Evolutionary conservation across 2,888 invertebrate species (phyloP), one percentile per base, ranked within the genome.

Genomic region (Gari tellinella): DNA sequence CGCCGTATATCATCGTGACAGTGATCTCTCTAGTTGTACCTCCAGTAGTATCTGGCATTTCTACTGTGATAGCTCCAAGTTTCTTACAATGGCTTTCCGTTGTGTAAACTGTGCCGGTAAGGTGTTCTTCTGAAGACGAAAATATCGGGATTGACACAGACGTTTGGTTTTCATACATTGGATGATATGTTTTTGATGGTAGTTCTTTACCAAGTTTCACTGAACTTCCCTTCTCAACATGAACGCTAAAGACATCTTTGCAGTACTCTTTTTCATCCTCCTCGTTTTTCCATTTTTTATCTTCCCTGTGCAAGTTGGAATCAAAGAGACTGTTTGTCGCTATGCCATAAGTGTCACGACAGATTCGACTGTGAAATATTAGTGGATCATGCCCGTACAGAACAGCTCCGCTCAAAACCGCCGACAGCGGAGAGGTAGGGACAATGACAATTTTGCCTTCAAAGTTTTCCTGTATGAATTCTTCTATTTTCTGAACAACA

Each of bases 1-100:
- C 81, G 12, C 83, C 83, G 43, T 80, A 81, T 15, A 72, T 72
- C 60, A 83, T 65, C 10, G 58, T 48, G 0, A 76, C 83, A 0
- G 52, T 57, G 2, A 77, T 62, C 8, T 60, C 25, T 25, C 79
- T 45, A 1, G 75, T 38, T 0, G 51, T 17, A 10, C 62, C 72
- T 1, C 72, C 75, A 21, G 62, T 56, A 5, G 70, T 68, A 23
- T 80, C 72, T 0, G 76, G 72, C 56, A 83, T 72, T 1, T 78
- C 65, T 1, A 83, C 72, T 0, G 5, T 48, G 8, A 83, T 57
- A 19, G 56, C 52, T 2, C 81, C 83, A 12, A 81, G 43, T 19
- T 70, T 48, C 12, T 45, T 51, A 26, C 79, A 80, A 0, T 60
- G 51, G 0, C 31, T 21, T 15, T 81, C 77, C 2, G 72, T 68